Evolutionary conservation across 2,888 invertebrate genomes (phyloP), one percentile per base, ranked within the genome.

Genomic region (Caenorhabditis uteleia): DNA sequence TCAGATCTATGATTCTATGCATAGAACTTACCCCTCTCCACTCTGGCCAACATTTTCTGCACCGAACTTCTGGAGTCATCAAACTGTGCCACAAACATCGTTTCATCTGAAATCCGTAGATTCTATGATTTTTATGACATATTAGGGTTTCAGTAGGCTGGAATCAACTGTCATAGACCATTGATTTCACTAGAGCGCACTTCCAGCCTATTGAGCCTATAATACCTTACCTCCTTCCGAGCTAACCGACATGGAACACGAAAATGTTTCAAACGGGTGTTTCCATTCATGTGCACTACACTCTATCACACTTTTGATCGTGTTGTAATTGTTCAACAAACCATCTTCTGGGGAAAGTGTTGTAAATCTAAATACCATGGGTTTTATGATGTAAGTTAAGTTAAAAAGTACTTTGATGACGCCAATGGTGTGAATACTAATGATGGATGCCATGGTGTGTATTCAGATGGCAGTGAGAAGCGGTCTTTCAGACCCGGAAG

Each of bases 401-500:
- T n/a, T n/a, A n/a, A n/a, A n/a, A n/a, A n/a, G 39, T 14, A 36
- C 38, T 58, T 65, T 1, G 66, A 66, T 20, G 66, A 48, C 21
- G 50, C 29, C 16, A 54, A 16, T 8, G 56, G 59, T 5, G 56
- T 48, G 44, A 56, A 59, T 2, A 66, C 47, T 18, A 66, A 51
- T 1, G 66, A 51, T 2, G 74, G 74, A 1, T 51, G 44, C 74
- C 74, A 74, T 2, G 70, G 50, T 8, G 45, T 27, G 44, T 64
- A 74, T 29, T 74, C 74, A 8, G 38, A 5, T 2, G 69, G 72
- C 38, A 76, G 49, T 34, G 74, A 64, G 25, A 81, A 74, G 25
- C 77, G 71, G 29, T 77, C 74, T 5, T 71, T 66, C 16, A 82
- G 66, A 33, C 82, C 82, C 10, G 82, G 59, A 18, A 82, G 66